A percentile compares a stretch with the other conserved stretches of the same genome.
Conservation (phyloP, 2,113 vertebrate species). For the Daboia siamensis region DNA sequence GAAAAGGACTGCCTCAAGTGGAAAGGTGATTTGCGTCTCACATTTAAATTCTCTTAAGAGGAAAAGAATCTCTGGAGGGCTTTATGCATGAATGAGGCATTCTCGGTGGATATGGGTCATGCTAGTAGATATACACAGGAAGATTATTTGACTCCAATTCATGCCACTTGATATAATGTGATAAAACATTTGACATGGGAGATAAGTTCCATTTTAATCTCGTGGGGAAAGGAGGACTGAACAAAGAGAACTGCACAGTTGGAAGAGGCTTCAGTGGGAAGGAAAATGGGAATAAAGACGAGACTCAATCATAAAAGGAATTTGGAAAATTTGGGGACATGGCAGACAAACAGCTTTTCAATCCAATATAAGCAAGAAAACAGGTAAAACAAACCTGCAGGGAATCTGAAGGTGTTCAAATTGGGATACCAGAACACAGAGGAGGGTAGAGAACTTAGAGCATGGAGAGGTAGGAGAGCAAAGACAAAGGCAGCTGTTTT, state of each 20-base stretch:
- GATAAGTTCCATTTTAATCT: slow-evolving; percentile 99
- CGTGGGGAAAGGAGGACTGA: slow-evolving; percentile 69
- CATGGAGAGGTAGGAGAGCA: slow-evolving; percentile 56
- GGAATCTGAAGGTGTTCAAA: slow-evolving; percentile 57
- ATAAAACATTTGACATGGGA: slow-evolving; percentile 99
- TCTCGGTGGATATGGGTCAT: slow-evolving; percentile 96
- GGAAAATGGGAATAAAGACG: slow-evolving; percentile 53
- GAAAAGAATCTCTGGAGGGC: slow-evolving; percentile 66
- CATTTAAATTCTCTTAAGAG: slow-evolving; percentile 78
- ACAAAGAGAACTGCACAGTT: slow-evolving; percentile 9
- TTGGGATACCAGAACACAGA: slow-evolving; percentile 62
- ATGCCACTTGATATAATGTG: slow-evolving; percentile 99
- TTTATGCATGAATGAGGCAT: slow-evolving; percentile 90
- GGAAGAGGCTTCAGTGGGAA: slow-evolving; percentile 55
- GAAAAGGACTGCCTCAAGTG: slow-evolving; percentile 64
- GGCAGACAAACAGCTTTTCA: slow-evolving; percentile 61
- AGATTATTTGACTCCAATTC: slow-evolving; percentile 99
- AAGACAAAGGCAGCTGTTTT: slow-evolving; percentile 68
- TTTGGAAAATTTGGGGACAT: slow-evolving; percentile 32
- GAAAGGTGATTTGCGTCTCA: slow-evolving; percentile 72
- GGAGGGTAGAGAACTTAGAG: slow-evolving; percentile 69
- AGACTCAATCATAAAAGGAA: slow-evolving; percentile 45
- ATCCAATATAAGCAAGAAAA: slow-evolving; percentile 71
- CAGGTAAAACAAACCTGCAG: slow-evolving; percentile 64
- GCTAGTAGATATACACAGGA: slow-evolving; percentile 99